Evolutionary conservation across 2,888 invertebrate genomes (phyloP).

Genomic region (Cerceris ruficornis): DNA sequence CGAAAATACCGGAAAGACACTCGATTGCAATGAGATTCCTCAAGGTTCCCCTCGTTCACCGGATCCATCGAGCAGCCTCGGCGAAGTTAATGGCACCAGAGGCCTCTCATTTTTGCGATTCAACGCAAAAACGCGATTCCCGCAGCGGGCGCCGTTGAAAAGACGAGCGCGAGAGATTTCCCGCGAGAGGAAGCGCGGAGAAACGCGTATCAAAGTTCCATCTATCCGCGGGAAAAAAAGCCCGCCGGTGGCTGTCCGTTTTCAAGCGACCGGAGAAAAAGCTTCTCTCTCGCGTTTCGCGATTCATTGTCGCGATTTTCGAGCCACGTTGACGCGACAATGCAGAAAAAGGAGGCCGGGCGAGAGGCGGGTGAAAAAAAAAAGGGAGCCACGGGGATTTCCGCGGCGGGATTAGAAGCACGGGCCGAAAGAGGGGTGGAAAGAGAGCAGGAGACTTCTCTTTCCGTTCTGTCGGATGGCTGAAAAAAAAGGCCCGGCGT

Average conservation of each 20-base stretch:
- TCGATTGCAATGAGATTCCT: no score
- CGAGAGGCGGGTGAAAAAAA: neutral
- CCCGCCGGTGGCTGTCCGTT: neutral
- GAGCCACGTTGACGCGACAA: neutral
- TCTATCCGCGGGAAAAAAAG: constrained; percentile 14
- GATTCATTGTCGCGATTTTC: constrained; percentile 21
- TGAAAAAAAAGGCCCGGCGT: neutral
- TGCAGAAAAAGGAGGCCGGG: neutral
- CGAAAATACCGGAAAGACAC: no score
- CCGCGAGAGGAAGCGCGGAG: constrained; percentile 10
- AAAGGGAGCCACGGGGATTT: neutral
- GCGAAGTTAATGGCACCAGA: no score
- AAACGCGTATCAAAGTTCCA: neutral
- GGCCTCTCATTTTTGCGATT: no score
- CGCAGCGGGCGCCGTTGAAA: no score
- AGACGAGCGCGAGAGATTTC: constrained; percentile 23
- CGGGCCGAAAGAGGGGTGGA: no score
- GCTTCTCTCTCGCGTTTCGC: constrained; percentile 5
- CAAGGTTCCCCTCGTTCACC: no score
- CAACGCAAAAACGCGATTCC: no score
- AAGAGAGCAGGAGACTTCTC: no score
- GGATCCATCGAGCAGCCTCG: no score
- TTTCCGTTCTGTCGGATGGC: neutral
- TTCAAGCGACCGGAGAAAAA: constrained; percentile 9
- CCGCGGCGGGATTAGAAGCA: no score